Base-by-base conservation (phyloP, 2,797 vertebrate genomes). In the Hydrophis major region DNA sequence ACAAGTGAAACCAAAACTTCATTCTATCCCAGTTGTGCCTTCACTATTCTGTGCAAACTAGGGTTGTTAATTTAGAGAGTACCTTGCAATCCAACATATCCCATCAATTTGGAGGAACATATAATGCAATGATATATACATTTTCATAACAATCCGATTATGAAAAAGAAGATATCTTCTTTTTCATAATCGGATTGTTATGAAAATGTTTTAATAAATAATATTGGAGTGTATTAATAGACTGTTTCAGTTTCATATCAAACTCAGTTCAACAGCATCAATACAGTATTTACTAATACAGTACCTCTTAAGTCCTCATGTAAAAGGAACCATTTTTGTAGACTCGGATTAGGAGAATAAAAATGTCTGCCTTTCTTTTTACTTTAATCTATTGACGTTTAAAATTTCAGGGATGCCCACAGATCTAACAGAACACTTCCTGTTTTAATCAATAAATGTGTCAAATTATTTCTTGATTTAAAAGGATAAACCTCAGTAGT, bases 381-480 rank as follows among this genome's bases (percentile, higher is more conserved):
- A 93, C 94, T 97, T 97, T 96, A 94, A 96, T 97, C 96, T 96
- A 92, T 94, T 94, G 87, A 92, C 95, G 69, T 90, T 96, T 94
- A 92, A 89, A 66, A 96, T 96, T 96, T 96, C 94, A 96, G 94
- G 91, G 93, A 95, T 97, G 97, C 96, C 95, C 96, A 94, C 95
- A 96, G 96, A 96, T 96, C 94, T 95, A 95, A 96, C 95, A 96
- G 93, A 95, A 94, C 90, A 92, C 93, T 98, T 97, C 97, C 97
- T 96, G 95, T 89, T 95, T 83, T 78, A 96, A 96, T 96, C 98
- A 97, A 96, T 97, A 98, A 97, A 97, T 0, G 86, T 96, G 95
- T 96, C 96, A 97, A 97, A 97, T 94, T 90, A 96, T 96, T 97
- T 96, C 96, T 97, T 96, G 96, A 97, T 97, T 96, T 96, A 96